Evolutionary conservation across 2,797 vertebrate genomes (phyloP), one percentile per base, ranked within the genome.

Genomic region (Centropyge bicolor): DNA sequence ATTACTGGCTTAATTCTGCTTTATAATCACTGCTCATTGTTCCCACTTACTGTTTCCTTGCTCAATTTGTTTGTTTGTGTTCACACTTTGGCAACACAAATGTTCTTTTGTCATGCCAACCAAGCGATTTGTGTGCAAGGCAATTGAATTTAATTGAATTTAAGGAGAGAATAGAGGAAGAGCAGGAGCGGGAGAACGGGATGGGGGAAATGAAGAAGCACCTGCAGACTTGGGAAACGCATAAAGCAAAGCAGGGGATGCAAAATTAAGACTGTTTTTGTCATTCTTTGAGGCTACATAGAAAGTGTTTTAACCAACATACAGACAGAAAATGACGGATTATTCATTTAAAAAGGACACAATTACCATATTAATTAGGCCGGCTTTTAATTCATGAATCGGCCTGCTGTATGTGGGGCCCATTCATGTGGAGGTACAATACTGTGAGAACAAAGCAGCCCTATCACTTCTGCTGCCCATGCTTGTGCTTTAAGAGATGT

Each of bases 1-100:
- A 93, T 93, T 92, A 91, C 86, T 38, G 80, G 81, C 90, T 89
- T 91, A 86, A 94, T 93, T 94, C 88, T 71, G 89, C 91, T 88
- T 89, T 80, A 86, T 93, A 92, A 93, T 94, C 88, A 86, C 76
- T 8, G 41, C 77, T 86, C 88, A 91, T 94, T 94, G 88, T 93
- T 93, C 87, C 79, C 77, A 36, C 81, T 90, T 83, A 87, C 93
- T 93, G 88, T 94, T 92, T 91, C 88, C 90, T 86, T 81, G 88
- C 91, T 94, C 92, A 89, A 82, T 94, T 94, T 94, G 89, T 94
- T 92, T 93, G 89, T 93, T 92, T 94, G 87, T 83, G 77, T 89
- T 92, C 90, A 86, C 87, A 85, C 88, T 91, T 88, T 83, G 82
- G 74, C 74, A 76, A 85, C 82, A 84, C 87, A 77, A 91, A 90